These are phyloP conservation scores for Nebria ingens DNA, from an alignment of 1,140 invertebrate species.

Conservation along the genomic window DNA sequence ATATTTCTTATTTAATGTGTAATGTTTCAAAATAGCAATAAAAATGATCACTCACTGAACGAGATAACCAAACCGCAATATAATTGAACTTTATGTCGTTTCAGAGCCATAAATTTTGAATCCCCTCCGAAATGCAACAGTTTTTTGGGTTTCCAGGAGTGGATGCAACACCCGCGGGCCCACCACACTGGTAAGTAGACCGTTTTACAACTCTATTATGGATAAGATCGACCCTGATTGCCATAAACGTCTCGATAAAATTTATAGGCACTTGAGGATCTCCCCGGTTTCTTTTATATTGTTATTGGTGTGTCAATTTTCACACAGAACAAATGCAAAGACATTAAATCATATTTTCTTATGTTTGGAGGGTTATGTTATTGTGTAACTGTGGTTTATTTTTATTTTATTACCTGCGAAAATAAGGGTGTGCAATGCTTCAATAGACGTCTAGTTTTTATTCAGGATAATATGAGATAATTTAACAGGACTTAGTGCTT, in stretches of 20 bases:
- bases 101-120: neutral
- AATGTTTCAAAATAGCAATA: neutral
- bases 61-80: neutral
- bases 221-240: neutral
- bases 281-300: too few species aligned
- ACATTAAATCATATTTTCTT: neutral
- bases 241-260: constrained; percentile 1
- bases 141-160: neutral
- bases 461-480: too few species aligned
- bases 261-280: neutral
- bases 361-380: neutral
- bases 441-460: too few species aligned
- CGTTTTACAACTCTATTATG: constrained; percentile 1
- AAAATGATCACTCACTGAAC: neutral
- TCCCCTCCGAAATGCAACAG: neutral
- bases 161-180: neutral
- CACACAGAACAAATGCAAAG: neutral
- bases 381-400: neutral
- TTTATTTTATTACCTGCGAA: constrained; percentile 9
- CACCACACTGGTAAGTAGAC: neutral
- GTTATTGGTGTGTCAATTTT: too few species aligned
- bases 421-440: neutral
- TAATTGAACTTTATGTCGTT: constrained; percentile 2
- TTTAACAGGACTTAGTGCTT: too few species aligned
- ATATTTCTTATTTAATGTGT: too few species aligned